A percentile compares a stretch with the other conserved stretches of the same genome.
Conservation (phyloP, 2,797 vertebrate species). For the Euthynnus affinis region DNA sequence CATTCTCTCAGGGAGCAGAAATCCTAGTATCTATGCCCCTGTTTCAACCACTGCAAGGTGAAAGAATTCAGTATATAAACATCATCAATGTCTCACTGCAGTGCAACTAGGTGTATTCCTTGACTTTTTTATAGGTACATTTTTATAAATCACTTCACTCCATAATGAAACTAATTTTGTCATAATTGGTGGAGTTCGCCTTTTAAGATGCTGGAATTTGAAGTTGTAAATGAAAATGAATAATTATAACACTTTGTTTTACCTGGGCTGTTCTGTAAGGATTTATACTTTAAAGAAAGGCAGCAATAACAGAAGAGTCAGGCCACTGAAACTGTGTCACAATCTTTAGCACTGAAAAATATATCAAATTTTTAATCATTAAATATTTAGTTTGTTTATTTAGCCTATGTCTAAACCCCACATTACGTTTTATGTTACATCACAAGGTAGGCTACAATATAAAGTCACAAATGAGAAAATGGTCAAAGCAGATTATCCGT, state of each 20-base stretch:
- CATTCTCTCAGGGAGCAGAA: constrained; percentile 19
- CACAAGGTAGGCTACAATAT: not conserved
- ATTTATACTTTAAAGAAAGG: not conserved
- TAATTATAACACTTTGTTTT: not conserved
- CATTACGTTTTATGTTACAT: not conserved
- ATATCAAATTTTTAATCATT: not conserved
- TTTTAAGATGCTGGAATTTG: constrained; percentile 4
- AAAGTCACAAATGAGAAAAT: not conserved
- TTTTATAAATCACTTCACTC: not conserved
- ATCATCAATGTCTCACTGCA: constrained; percentile 20
- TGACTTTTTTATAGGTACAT: not conserved
- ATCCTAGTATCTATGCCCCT: not conserved
- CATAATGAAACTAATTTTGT: not conserved
- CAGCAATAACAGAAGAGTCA: not conserved
- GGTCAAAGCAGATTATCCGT: not conserved
- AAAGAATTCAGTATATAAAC: constrained; percentile 22
- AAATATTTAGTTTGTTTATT: not conserved
- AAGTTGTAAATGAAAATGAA: not conserved
- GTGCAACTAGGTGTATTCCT: not conserved
- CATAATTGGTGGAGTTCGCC: not conserved
- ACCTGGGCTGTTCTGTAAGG: not conserved
- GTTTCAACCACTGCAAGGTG: constrained; percentile 35
- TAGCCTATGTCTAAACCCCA: not conserved
- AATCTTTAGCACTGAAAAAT: not conserved
- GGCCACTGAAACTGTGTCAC: not conserved